phyloP scores from a whole-genome alignment of 2,888 invertebrate genomes.

The Pheosia tremula region DNA sequence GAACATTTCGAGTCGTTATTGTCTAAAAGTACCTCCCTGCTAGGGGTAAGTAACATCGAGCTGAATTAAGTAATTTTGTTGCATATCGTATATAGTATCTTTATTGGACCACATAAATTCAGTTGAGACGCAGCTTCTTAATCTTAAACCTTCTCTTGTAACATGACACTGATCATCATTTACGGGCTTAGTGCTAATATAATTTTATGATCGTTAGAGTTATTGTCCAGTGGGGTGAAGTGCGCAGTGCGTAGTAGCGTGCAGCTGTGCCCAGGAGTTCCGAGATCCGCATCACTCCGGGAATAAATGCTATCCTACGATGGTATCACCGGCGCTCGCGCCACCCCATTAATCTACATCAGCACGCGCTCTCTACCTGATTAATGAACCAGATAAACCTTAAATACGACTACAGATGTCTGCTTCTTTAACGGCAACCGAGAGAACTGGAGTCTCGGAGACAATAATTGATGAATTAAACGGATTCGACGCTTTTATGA shows the following conservation, averaged over 20 bases:
- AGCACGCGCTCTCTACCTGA: constrained; percentile 78
- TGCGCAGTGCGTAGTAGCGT: constrained; percentile 53
- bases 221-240: constrained; percentile 29
- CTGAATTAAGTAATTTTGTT: constrained; percentile 7
- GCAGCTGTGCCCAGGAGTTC: constrained; percentile 41
- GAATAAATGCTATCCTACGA: constrained; percentile 71
- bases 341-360: constrained; percentile 83
- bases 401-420: constrained; percentile 79
- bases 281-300: constrained; percentile 70
- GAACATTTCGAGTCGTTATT: constrained; percentile 29
- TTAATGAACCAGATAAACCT: constrained; percentile 81
- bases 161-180: constrained; percentile 40
- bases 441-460: constrained; percentile 46
- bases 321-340: constrained; percentile 71
- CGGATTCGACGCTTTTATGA: constrained; percentile 69
- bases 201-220: constrained; percentile 34
- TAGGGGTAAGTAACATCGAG: not conserved
- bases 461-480: constrained; percentile 78
- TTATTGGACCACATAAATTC: constrained; percentile 35
- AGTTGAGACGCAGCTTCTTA: constrained; percentile 30
- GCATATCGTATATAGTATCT: constrained; percentile 38
- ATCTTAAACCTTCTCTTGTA: constrained; percentile 32
- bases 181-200: constrained; percentile 36
- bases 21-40: constrained; percentile 12
- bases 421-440: constrained; percentile 59